Evolutionary conservation across 1,140 invertebrate species (phyloP).

Genomic region (Atta texana): DNA sequence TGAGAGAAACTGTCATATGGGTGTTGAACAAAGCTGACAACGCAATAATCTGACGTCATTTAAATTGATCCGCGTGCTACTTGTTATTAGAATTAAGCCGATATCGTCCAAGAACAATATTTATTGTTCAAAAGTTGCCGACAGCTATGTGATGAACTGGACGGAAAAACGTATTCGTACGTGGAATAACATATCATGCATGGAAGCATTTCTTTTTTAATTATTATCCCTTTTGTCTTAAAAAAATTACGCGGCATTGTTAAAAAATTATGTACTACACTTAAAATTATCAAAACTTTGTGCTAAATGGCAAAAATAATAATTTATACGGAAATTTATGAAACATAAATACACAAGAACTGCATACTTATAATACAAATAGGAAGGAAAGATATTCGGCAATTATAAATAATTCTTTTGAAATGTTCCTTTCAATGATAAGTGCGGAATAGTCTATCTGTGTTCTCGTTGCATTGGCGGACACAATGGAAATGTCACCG

Average conservation of each 20-base stretch:
- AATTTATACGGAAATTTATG: not conserved
- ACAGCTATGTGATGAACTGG: slow-evolving; percentile 14
- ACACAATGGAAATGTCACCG: slow-evolving; percentile 39
- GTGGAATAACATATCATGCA: no score
- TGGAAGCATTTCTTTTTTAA: not conserved
- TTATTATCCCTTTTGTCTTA: not conserved
- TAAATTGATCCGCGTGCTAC: slow-evolving; percentile 58
- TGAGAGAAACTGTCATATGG: slow-evolving; percentile 38
- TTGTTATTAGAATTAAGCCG: slow-evolving; percentile 53
- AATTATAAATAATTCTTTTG: slow-evolving; percentile 43
- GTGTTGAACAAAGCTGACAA: slow-evolving; percentile 42
- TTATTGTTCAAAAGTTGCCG: slow-evolving; percentile 63
- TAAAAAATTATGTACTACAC: slow-evolving; percentile 3
- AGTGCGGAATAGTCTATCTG: not conserved
- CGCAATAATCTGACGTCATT: slow-evolving; percentile 59
- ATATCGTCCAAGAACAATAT: slow-evolving; percentile 65
- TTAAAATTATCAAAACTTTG: not conserved
- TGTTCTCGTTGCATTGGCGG: not conserved
- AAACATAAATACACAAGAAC: not conserved
- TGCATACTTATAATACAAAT: slow-evolving; percentile 2
- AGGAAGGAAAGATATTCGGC: not conserved
- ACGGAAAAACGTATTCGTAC: slow-evolving; percentile 48
- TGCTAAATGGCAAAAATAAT: not conserved
- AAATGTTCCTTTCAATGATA: not conserved
- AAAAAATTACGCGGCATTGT: slow-evolving; percentile 14